Evolutionary conservation across 1,140 invertebrate species (phyloP).

Genomic region (Zaprionus lachaisei): DNA sequence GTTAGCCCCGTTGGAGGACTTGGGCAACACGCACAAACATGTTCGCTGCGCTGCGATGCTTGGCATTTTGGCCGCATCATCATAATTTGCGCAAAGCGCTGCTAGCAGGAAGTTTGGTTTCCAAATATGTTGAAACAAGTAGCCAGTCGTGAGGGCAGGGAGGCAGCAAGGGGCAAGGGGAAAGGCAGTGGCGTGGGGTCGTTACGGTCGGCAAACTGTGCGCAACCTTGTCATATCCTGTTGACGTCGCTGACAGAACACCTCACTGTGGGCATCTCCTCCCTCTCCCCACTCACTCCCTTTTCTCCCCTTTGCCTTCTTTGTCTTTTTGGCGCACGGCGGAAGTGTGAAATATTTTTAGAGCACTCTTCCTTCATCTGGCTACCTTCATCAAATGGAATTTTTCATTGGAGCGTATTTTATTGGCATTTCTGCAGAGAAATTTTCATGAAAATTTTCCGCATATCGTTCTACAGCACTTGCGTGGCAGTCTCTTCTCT

Average conservation of each 20-base stretch:
- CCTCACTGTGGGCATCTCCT: slow-evolving; percentile 35
- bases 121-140: slow-evolving; percentile 48
- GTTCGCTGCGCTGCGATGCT: slow-evolving; percentile 37
- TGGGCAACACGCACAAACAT: slow-evolving; percentile 37
- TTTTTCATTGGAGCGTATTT: slow-evolving; percentile 73
- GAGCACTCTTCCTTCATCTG: slow-evolving; percentile 35
- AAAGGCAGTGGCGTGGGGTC: background rate
- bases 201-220: slow-evolving; percentile 14
- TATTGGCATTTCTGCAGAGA: slow-evolving; percentile 73
- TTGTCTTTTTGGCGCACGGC: slow-evolving; percentile 15
- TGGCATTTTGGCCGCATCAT: slow-evolving; percentile 54
- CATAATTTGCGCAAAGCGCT: slow-evolving; percentile 67
- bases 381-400: slow-evolving; percentile 62
- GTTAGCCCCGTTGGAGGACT: slow-evolving; percentile 31
- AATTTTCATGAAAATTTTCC: slow-evolving; percentile 70
- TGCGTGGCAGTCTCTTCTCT: background rate
- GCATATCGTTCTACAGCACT: slow-evolving; percentile 30
- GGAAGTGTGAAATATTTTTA: slow-evolving; percentile 79
- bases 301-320: background rate
- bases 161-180: background rate
- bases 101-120: slow-evolving; percentile 61
- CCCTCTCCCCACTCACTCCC: background rate
- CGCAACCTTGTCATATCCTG: slow-evolving; percentile 76
- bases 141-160: background rate
- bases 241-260: slow-evolving; percentile 63